Percentiles rank a stretch among this genome's conserved stretches.
Evolutionary conservation across 2,888 invertebrate species (phyloP).

Genomic region (Eumacrocentrus americanus): DNA sequence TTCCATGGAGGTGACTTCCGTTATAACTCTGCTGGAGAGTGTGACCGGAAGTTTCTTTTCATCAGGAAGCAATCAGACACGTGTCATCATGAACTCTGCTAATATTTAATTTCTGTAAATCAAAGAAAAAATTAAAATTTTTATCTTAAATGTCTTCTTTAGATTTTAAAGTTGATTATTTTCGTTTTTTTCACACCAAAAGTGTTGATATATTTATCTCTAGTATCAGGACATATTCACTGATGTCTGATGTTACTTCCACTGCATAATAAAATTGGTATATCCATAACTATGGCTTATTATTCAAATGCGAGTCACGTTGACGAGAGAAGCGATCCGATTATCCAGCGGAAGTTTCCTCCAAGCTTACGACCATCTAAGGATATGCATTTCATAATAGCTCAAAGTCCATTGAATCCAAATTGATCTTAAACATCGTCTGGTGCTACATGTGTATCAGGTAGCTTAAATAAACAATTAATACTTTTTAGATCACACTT

Average conservation of each 20-base stretch:
- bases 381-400: conserved; percentile 27
- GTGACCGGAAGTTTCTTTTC: conserved; percentile 24
- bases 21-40: conserved; percentile 10
- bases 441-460: too few relatives aligned
- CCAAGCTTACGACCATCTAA: conserved; percentile 21
- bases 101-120: background rate
- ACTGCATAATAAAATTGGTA: background rate
- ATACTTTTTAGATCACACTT: background rate
- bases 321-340: conserved; percentile 25
- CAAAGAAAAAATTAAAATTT: too few relatives aligned
- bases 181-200: background rate
- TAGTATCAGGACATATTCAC: background rate
- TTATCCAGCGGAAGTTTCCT: conserved; percentile 28
- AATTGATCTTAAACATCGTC: conserved; percentile 4
- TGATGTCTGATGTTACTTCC: background rate
- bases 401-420: conserved; percentile 19
- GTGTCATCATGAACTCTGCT: background rate
- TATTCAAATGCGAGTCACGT: conserved; percentile 19
- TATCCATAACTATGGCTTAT: conserved; percentile 10
- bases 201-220: background rate
- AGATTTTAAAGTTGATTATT: too few relatives aligned
- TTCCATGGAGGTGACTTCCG: conserved; percentile 20
- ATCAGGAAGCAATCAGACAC: conserved; percentile 16
- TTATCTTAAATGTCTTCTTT: background rate
- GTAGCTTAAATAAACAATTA: too few relatives aligned